A percentile compares a stretch with the other conserved stretches of the same genome.
Evolutionary conservation across 2,888 invertebrate genomes (phyloP).

Genomic region (Torymus tubicola): DNA sequence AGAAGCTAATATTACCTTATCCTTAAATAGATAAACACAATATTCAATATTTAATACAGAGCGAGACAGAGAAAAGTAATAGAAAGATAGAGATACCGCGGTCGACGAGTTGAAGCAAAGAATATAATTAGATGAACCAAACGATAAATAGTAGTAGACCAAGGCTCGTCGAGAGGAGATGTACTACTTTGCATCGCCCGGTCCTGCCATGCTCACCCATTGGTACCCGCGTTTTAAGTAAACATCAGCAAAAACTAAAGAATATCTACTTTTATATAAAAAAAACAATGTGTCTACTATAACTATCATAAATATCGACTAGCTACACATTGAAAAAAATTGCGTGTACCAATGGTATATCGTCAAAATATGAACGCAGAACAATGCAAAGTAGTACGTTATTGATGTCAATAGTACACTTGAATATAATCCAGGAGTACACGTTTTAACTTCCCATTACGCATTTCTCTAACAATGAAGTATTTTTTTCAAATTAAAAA

Average conservation of each 20-base stretch:
- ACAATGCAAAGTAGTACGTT: constrained; percentile 31
- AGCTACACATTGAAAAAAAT: not conserved
- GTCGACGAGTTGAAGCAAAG: constrained; percentile 36
- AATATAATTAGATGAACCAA: constrained; percentile 28
- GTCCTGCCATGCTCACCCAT: not conserved
- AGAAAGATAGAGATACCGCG: constrained; percentile 26
- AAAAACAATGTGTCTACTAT: not conserved
- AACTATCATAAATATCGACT: not conserved
- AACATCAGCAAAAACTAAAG: not conserved
- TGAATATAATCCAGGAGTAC: too few species aligned
- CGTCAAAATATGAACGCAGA: not conserved
- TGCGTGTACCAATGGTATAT: too few species aligned
- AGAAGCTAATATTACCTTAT: constrained; percentile 39
- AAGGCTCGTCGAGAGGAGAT: constrained; percentile 23
- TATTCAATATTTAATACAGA: constrained; percentile 37
- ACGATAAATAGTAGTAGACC: constrained; percentile 20
- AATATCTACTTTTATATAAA: not conserved
- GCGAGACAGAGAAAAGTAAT: constrained; percentile 38
- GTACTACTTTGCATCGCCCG: constrained; percentile 33
- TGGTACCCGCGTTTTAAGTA: too few species aligned
- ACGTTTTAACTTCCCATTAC: too few species aligned
- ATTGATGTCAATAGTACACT: not conserved
- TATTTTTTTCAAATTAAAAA: too few species aligned
- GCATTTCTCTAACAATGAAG: too few species aligned
- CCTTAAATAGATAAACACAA: constrained; percentile 29